Evolutionary conservation across 2,888 invertebrate species (phyloP).

Genomic region (Dascillus cervinus): DNA sequence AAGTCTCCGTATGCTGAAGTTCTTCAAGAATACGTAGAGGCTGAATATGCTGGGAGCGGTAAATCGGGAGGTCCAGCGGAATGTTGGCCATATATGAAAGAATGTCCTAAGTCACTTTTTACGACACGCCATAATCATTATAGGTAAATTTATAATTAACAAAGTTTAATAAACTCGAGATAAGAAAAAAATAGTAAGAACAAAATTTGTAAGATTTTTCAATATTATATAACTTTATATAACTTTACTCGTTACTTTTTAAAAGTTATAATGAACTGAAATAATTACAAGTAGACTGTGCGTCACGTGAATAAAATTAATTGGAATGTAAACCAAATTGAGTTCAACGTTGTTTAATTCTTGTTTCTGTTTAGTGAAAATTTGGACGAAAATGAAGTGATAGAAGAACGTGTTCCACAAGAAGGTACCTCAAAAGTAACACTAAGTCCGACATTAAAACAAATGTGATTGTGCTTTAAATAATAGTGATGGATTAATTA

Average conservation of each 20-base stretch:
- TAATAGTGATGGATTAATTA: too few relatives aligned
- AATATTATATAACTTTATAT: constrained; percentile 1
- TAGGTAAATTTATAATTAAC: constrained; percentile 39
- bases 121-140: constrained; percentile 49
- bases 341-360: too few relatives aligned
- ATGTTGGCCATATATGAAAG: constrained; percentile 78
- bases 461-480: too few relatives aligned
- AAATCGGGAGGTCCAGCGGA: constrained; percentile 57
- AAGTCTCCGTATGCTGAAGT: constrained; percentile 71
- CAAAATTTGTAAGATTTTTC: too few relatives aligned
- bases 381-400: constrained; percentile 23
- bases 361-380: constrained; percentile 27
- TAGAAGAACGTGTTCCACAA: constrained; percentile 19
- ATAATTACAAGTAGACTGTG: too few relatives aligned
- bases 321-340: too few relatives aligned
- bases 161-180: too few relatives aligned
- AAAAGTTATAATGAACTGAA: too few relatives aligned
- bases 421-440: constrained; percentile 27
- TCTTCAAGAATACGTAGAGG: constrained; percentile 69
- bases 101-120: constrained; percentile 77
- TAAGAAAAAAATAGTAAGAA: too few relatives aligned
- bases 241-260: constrained; percentile 1
- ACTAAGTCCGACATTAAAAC: constrained; percentile 27
- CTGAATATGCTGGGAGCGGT: constrained; percentile 66
- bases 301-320: too few relatives aligned